These are phyloP conservation scores for Gobio gobio DNA, from an alignment of 2,113 vertebrate genomes.

Conservation along the genomic window DNA sequence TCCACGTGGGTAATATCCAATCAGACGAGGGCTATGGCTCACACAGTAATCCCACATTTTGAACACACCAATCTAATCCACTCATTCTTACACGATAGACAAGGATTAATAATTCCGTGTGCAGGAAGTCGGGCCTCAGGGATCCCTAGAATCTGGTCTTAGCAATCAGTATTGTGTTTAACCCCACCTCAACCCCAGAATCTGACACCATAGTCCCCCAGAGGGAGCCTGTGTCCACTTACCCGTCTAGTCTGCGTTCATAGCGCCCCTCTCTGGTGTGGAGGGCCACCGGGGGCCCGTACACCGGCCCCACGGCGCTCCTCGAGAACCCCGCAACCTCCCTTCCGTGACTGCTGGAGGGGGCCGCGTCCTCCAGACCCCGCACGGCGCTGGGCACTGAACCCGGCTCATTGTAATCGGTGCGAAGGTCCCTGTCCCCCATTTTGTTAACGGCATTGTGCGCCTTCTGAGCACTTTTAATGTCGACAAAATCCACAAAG, in stretches of 20 bases:
- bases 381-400: constrained; percentile 97
- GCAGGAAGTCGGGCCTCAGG: constrained; percentile 70
- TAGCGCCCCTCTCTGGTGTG: constrained; percentile 99
- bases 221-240: constrained; percentile 82
- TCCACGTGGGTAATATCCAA: constrained; percentile 78
- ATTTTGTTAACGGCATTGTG: constrained; percentile 99
- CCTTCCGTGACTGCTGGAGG: constrained; percentile 96
- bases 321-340: constrained; percentile 99
- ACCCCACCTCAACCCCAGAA: constrained; percentile 72
- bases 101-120: constrained; percentile 69
- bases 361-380: constrained; percentile 97
- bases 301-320: constrained; percentile 94
- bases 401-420: constrained; percentile 99
- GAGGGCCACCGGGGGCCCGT: constrained; percentile 94
- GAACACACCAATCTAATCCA: constrained; percentile 69
- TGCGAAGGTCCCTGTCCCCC: constrained; percentile 98
- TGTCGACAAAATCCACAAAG: constrained; percentile 99
- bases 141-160: constrained; percentile 77
- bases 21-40: constrained; percentile 66
- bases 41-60: constrained; percentile 71
- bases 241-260: constrained; percentile 91
- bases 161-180: constrained; percentile 64
- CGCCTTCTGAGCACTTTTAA: constrained; percentile 99
- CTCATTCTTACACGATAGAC: constrained; percentile 67
- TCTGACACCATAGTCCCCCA: constrained; percentile 74